Percentiles rank a stretch among this genome's conserved stretches.
Evolutionary conservation across 2,888 invertebrate genomes (phyloP).

Genomic region (Lissonota sp.): DNA sequence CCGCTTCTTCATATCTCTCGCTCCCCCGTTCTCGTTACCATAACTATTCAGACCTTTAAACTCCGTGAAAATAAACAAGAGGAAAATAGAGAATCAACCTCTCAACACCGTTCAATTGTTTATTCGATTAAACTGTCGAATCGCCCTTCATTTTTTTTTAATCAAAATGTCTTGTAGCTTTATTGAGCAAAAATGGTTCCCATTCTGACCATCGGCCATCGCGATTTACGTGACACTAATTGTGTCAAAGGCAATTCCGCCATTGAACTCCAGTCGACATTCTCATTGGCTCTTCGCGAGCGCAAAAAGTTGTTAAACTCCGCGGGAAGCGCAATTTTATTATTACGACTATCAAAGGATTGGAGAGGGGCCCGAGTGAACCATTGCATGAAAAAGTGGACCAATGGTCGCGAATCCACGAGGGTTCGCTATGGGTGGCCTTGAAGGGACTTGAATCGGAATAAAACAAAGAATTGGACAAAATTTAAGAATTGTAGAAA

Average conservation of each 20-base stretch:
- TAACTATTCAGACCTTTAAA: conserved; percentile 54
- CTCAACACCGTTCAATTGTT: too few relatives aligned
- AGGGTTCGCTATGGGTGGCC: conserved; percentile 44
- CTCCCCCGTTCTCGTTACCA: conserved; percentile 56
- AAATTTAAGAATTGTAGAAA: too few relatives aligned
- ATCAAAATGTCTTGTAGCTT: too few relatives aligned
- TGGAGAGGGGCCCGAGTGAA: too few relatives aligned
- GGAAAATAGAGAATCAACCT: not conserved
- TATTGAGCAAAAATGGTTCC: too few relatives aligned
- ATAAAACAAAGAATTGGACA: too few relatives aligned
- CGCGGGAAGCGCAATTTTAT: conserved; percentile 58
- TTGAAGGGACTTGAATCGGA: not conserved
- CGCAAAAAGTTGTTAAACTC: conserved; percentile 45
- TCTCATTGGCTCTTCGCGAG: conserved; percentile 60
- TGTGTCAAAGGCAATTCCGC: too few relatives aligned
- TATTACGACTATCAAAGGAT: conserved; percentile 53
- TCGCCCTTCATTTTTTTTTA: too few relatives aligned
- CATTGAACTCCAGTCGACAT: conserved; percentile 9
- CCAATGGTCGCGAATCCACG: conserved; percentile 61
- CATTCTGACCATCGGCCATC: conserved; percentile 61
- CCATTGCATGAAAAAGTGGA: too few relatives aligned
- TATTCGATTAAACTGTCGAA: too few relatives aligned
- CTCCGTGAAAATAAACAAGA: conserved; percentile 31
- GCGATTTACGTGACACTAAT: conserved; percentile 20
- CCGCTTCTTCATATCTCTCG: too few relatives aligned